These are phyloP conservation scores for Jaculus jaculus DNA, from an alignment of 2,113 vertebrate genomes.

Conservation along the genomic window DNA sequence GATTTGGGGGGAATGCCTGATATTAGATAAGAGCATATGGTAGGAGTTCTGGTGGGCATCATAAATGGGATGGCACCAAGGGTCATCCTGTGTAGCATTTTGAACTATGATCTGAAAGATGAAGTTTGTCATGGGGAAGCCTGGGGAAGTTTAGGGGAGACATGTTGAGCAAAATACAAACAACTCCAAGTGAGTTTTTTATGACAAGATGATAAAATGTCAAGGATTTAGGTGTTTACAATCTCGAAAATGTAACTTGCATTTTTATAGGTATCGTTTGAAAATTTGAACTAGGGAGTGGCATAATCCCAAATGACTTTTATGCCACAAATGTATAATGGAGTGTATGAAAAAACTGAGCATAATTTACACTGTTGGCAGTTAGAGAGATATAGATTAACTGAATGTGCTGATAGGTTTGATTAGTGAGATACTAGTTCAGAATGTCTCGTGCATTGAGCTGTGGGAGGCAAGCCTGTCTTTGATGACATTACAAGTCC, in stretches of 20 bases:
- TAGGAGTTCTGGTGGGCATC: background rate
- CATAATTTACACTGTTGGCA: background rate
- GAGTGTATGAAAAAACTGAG: background rate
- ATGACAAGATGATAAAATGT: background rate
- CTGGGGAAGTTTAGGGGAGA: rapidly evolving
- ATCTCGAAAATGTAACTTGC: background rate
- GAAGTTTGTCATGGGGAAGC: background rate
- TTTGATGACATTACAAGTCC: background rate
- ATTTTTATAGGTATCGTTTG: background rate
- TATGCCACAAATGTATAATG: background rate
- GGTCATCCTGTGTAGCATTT: background rate
- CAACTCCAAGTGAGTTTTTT: background rate
- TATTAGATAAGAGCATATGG: background rate
- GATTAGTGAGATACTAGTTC: background rate
- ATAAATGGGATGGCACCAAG: background rate
- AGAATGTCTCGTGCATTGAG: background rate
- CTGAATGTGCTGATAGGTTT: background rate
- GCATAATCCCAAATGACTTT: background rate
- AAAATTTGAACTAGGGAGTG: slow-evolving; percentile 8
- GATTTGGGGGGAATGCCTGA: background rate
- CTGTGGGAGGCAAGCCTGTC: background rate
- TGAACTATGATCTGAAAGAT: background rate
- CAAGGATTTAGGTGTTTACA: background rate
- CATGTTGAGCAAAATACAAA: background rate
- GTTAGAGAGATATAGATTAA: background rate